Percentiles rank a stretch among this genome's conserved stretches.
phyloP scores from a whole-genome alignment of 2,888 invertebrate species.

The Parapristionchus giblindavisi region DNA sequence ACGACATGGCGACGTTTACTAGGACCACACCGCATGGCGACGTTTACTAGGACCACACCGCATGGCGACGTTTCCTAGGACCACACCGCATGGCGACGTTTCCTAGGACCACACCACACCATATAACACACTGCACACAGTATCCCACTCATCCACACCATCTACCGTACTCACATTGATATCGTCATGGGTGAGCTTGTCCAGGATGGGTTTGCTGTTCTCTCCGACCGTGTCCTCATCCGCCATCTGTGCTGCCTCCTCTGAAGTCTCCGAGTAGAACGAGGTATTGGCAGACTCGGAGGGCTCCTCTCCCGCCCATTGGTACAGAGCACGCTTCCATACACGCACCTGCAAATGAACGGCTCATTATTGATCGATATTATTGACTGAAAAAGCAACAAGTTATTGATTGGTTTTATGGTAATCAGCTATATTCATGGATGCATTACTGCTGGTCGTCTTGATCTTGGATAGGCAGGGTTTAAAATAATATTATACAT shows the following conservation, averaged over 20 bases:
- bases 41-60: background rate
- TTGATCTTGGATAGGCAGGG: background rate
- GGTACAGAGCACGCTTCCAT: constrained; percentile 65
- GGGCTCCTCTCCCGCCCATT: constrained; percentile 65
- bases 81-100: no score
- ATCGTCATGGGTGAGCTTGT: background rate
- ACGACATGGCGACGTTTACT: background rate
- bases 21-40: no score
- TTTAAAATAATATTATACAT: background rate
- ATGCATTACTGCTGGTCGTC: no score
- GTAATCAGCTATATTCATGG: no score
- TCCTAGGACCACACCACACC: background rate
- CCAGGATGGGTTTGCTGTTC: constrained; percentile 10
- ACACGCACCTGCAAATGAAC: constrained; percentile 47
- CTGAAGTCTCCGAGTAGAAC: constrained; percentile 49
- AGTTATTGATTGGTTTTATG: no score
- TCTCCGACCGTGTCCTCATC: background rate
- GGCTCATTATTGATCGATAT: background rate
- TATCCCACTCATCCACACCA: background rate
- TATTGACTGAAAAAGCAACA: no score
- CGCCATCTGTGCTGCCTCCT: constrained; percentile 39
- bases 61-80: background rate
- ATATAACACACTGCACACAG: background rate
- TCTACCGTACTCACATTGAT: constrained; percentile 7
- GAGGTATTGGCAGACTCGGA: constrained; percentile 63